Conservation (phyloP, 92 coral and sea anemone species). For the Porites rus region DNA sequence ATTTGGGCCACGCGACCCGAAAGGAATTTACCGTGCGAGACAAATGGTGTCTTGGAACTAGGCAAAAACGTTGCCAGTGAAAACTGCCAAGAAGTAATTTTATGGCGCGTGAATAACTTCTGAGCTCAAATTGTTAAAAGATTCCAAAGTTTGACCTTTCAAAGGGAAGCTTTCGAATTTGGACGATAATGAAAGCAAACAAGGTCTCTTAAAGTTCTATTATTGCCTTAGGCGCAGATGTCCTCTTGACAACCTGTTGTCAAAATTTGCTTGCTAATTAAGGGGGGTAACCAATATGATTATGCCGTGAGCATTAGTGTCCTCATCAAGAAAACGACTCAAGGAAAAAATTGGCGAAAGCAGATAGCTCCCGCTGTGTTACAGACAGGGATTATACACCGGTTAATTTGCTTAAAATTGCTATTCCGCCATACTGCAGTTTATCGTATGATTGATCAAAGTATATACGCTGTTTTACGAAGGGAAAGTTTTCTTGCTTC, state of each 20-base stretch:
- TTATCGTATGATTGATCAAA: not conserved
- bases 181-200: not conserved
- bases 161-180: not conserved
- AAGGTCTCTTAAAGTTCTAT: not conserved
- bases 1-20: too few species aligned
- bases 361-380: not conserved
- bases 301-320: not conserved
- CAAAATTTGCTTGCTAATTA: not conserved
- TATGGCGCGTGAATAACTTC: too few species aligned
- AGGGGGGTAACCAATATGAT: not conserved
- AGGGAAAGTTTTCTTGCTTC: not conserved
- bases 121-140: too few species aligned
- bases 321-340: not conserved
- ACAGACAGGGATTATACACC: not conserved
- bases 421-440: not conserved
- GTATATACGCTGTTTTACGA: not conserved
- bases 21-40: too few species aligned
- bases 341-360: not conserved
- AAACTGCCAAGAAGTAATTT: too few species aligned
- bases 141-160: too few species aligned
- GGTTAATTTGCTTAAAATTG: not conserved
- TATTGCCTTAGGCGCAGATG: not conserved
- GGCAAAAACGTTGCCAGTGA: too few species aligned
- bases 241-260: conserved; percentile 5
- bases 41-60: too few species aligned